Conservation (phyloP, 2,888 invertebrate species). For the Synanthedon vespiformis region DNA sequence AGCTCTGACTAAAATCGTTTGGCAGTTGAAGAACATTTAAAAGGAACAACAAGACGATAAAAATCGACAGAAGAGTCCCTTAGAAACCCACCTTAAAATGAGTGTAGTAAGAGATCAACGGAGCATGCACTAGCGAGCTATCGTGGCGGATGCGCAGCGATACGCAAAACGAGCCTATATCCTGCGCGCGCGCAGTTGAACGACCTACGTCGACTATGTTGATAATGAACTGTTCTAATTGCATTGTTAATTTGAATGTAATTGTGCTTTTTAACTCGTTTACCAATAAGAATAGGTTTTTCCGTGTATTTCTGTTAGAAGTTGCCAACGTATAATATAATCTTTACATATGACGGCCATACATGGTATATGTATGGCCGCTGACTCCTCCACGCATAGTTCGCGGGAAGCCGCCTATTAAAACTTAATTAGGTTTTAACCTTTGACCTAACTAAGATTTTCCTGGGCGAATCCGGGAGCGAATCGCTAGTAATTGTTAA, state of each 20-base stretch:
- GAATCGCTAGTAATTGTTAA: too few relatives aligned
- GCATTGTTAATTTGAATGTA: conserved; percentile 2
- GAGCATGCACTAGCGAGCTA: conserved; percentile 14
- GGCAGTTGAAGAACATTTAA: background rate
- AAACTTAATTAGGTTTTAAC: too few relatives aligned
- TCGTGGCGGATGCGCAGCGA: conserved; percentile 38
- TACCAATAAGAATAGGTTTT: too few relatives aligned
- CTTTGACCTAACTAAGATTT: too few relatives aligned
- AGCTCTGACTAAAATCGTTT: background rate
- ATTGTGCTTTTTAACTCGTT: background rate
- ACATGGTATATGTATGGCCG: too few relatives aligned
- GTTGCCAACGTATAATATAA: too few relatives aligned
- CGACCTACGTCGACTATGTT: conserved; percentile 16
- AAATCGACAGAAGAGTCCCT: background rate
- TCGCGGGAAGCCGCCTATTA: too few relatives aligned
- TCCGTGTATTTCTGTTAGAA: too few relatives aligned
- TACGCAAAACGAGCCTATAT: conserved; percentile 38
- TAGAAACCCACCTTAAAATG: background rate
- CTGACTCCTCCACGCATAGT: too few relatives aligned
- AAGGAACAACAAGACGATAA: background rate
- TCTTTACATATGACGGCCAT: too few relatives aligned
- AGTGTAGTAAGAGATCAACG: conserved; percentile 1
- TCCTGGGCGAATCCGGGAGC: too few relatives aligned
- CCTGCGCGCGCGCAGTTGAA: conserved; percentile 35
- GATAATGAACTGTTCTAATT: conserved; percentile 33